Conservation (phyloP, 2,113 vertebrate species). For the Malurus alboscapulatus region DNA sequence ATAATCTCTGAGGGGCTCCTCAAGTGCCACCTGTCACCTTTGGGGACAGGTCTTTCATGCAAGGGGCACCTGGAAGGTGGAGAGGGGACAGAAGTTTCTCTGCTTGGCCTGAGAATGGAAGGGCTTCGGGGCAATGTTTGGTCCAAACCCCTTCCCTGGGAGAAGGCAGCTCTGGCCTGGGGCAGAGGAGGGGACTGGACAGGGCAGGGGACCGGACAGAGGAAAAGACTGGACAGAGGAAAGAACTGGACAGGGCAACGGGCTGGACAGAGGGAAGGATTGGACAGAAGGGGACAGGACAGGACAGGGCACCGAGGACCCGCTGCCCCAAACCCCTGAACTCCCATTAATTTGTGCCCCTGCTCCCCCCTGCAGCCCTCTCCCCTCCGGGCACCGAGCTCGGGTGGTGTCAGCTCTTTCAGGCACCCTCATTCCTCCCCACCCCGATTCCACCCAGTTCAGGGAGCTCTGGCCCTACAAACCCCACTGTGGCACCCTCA, state of each 20-base stretch:
- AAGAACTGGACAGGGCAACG: neutral
- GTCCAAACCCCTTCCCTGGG: neutral
- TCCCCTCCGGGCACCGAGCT: accelerated
- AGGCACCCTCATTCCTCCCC: neutral
- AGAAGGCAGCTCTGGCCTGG: neutral
- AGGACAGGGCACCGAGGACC: neutral
- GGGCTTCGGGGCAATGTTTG: accelerated
- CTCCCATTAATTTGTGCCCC: neutral
- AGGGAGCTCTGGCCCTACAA: neutral
- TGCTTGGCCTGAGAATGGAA: neutral
- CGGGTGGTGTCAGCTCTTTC: accelerated
- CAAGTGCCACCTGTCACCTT: no score
- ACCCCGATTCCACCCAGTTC: neutral
- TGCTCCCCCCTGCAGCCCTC: accelerated
- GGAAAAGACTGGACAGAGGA: neutral
- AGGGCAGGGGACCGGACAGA: neutral
- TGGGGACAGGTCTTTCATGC: no score
- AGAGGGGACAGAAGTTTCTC: neutral
- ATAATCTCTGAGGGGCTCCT: no score
- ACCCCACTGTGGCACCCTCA: accelerated
- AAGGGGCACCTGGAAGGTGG: no score
- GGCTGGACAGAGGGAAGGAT: neutral
- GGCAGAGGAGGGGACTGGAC: neutral
- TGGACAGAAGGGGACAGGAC: neutral
- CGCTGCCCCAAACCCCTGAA: neutral